Percentiles rank a stretch among this genome's conserved stretches.
Evolutionary conservation across 2,113 vertebrate genomes (phyloP).

Genomic region (Brachyhypopomus occidentalis): DNA sequence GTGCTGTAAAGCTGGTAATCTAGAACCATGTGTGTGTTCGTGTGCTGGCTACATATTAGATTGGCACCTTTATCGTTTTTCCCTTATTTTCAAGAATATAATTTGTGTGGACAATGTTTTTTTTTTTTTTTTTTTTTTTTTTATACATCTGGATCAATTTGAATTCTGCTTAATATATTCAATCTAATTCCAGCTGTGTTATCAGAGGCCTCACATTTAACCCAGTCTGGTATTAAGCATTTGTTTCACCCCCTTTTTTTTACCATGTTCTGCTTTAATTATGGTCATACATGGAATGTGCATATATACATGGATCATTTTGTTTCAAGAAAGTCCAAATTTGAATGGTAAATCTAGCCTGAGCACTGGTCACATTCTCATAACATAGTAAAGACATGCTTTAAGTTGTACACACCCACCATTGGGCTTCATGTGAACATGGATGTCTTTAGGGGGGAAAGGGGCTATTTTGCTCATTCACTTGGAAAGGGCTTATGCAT

Average conservation of each 20-base stretch:
- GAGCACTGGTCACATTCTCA: no score
- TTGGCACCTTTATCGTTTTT: no score
- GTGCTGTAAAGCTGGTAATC: no score
- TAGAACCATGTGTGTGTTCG: no score
- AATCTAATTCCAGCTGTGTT: background rate
- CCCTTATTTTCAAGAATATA: no score
- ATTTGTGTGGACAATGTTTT: no score
- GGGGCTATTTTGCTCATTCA: background rate
- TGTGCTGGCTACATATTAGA: no score
- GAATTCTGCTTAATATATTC: background rate
- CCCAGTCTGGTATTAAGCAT: background rate
- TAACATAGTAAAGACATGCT: background rate
- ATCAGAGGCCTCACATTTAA: background rate
- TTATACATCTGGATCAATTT: background rate
- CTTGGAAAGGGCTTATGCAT: constrained; percentile 14
- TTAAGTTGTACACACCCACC: constrained; percentile 3
- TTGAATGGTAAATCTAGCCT: no score
- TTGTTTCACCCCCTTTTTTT: background rate
- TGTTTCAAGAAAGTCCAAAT: no score
- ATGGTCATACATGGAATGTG: background rate
- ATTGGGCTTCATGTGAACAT: constrained; percentile 6
- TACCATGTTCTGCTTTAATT: background rate
- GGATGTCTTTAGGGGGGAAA: background rate
- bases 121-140: no score
- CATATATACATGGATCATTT: background rate